Evolutionary conservation across 2,113 vertebrate genomes (phyloP).

Genomic region (Aramus guarauna): DNA sequence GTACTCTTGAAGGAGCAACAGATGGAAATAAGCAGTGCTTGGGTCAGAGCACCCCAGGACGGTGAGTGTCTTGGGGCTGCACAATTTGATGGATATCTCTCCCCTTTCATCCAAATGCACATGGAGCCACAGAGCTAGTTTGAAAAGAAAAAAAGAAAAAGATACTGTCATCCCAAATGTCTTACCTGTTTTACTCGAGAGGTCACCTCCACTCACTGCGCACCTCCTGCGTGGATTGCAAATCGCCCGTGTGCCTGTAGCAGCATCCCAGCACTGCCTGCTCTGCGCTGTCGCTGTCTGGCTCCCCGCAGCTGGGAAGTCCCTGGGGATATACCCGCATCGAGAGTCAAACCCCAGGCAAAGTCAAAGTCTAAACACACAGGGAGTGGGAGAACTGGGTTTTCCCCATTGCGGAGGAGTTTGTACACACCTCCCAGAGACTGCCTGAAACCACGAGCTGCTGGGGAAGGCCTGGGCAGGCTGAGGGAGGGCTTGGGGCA

Average conservation of each 20-base stretch:
- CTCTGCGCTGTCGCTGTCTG: not conserved
- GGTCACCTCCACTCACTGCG: not conserved
- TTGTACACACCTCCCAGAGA: not conserved
- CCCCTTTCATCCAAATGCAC: not conserved
- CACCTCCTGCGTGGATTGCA: not conserved
- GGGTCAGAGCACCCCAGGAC: not conserved
- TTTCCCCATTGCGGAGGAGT: not conserved
- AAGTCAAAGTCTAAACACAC: not conserved
- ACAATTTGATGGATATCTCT: not conserved
- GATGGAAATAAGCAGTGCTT: not conserved
- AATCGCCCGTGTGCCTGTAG: accelerated
- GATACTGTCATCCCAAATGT: not conserved
- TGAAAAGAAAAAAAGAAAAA: too few relatives aligned
- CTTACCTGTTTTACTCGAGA: not conserved
- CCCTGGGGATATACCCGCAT: not conserved
- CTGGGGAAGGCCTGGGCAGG: not conserved
- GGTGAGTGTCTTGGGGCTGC: not conserved
- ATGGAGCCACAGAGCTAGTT: not conserved
- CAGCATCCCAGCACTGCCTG: not conserved
- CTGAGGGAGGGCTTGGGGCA: not conserved
- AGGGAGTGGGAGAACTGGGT: not conserved
- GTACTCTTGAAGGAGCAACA: not conserved
- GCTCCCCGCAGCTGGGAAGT: not conserved
- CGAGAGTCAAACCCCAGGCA: not conserved
- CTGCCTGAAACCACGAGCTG: not conserved